Conservation (phyloP, 2,888 invertebrate genomes). For the Rhagium mordax region DNA sequence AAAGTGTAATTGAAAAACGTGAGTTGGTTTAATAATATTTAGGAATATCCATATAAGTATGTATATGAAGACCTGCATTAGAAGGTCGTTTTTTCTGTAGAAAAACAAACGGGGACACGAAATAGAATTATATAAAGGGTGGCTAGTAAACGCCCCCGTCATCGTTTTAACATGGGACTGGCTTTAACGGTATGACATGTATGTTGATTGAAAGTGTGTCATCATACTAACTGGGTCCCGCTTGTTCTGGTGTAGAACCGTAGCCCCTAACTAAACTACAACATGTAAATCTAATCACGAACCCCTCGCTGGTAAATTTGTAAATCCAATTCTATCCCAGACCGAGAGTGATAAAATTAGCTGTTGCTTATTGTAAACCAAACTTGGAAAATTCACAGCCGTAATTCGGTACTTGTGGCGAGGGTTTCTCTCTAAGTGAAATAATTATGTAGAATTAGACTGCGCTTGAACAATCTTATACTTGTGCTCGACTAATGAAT, state of each 20-base stretch:
- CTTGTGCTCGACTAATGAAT: conserved; percentile 67
- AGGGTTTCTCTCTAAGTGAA: conserved; percentile 63
- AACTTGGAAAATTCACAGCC: conserved; percentile 71
- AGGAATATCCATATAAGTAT: not conserved
- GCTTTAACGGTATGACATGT: conserved; percentile 58
- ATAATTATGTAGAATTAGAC: conserved; percentile 70
- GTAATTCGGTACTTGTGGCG: conserved; percentile 70
- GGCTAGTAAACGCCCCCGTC: conserved; percentile 20
- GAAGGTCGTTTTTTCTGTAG: conserved; percentile 5
- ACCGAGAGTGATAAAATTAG: conserved; percentile 71
- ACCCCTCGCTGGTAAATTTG: conserved; percentile 70
- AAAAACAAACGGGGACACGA: conserved; percentile 17
- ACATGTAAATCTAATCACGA: conserved; percentile 71
- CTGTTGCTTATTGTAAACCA: conserved; percentile 73
- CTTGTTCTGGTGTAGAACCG: conserved; percentile 48
- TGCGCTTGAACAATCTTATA: conserved; percentile 67
- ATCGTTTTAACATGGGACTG: conserved; percentile 32
- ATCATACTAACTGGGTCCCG: conserved; percentile 62
- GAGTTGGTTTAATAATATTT: not conserved
- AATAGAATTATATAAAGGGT: conserved; percentile 18
- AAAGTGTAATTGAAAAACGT: not conserved
- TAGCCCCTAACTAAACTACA: conserved; percentile 62
- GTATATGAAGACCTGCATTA: not conserved
- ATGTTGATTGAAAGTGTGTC: conserved; percentile 68
- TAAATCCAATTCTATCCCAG: conserved; percentile 71